phyloP scores from a whole-genome alignment of 92 coral and sea anemone genomes.

The Micromussa lordhowensis region DNA sequence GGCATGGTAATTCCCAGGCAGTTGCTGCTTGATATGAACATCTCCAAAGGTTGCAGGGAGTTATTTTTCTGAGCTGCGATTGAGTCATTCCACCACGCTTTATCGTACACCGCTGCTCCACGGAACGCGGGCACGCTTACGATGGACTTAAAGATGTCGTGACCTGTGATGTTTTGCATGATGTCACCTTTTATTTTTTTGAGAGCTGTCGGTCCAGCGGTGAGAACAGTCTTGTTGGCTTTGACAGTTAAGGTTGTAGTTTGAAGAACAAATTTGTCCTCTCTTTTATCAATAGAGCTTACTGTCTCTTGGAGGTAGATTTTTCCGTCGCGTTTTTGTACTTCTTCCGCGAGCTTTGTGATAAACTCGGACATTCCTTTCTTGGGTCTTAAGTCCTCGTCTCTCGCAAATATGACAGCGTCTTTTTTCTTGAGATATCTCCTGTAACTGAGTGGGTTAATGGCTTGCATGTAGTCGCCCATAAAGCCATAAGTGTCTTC shows the following conservation, averaged over 20 bases:
- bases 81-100: conserved; percentile 38
- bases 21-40: conserved; percentile 33
- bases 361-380: conserved; percentile 20
- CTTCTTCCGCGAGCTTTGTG: neutral
- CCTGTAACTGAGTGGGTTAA: conserved; percentile 29
- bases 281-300: neutral
- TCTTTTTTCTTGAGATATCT: neutral
- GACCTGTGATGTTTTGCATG: conserved; percentile 1
- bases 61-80: conserved; percentile 12
- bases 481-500: conserved; percentile 23
- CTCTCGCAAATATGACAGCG: fast-evolving
- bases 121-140: conserved; percentile 42
- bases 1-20: conserved; percentile 55
- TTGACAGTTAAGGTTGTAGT: conserved; percentile 21
- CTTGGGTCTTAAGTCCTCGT: neutral
- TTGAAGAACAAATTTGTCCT: conserved; percentile 15
- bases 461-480: conserved; percentile 25
- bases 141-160: conserved; percentile 36
- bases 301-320: conserved; percentile 26
- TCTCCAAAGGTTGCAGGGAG: conserved; percentile 1
- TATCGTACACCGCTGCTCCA: conserved; percentile 46
- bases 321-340: neutral
- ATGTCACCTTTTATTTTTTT: conserved; percentile 34
- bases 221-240: conserved; percentile 29
- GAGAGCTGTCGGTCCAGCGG: conserved; percentile 24